Percentiles rank a stretch among this genome's conserved stretches.
Evolutionary conservation across 2,888 invertebrate species (phyloP).

Genomic region (Miltochrista miniata): DNA sequence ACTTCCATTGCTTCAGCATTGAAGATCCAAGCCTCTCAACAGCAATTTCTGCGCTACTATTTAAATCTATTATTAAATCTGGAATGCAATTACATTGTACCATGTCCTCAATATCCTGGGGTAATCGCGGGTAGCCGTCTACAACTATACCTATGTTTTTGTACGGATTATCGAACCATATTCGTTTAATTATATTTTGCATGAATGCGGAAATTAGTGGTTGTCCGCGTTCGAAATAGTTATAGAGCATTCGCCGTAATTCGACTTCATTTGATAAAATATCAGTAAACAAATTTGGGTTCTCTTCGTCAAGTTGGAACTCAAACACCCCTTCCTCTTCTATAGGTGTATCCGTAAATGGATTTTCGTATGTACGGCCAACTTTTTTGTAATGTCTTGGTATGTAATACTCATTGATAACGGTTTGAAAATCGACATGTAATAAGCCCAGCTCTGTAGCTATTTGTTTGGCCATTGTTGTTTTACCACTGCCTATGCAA

Average conservation of each 20-base stretch:
- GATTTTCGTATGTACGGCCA: slow-evolving; percentile 70
- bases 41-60: slow-evolving; percentile 55
- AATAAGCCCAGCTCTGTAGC: slow-evolving; percentile 82
- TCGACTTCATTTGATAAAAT: slow-evolving; percentile 65
- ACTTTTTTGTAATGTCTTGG: slow-evolving; percentile 73
- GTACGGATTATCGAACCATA: slow-evolving; percentile 82
- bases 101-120: slow-evolving; percentile 82
- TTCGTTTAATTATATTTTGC: slow-evolving; percentile 65
- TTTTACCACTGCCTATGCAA: slow-evolving; percentile 80
- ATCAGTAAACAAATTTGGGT: slow-evolving; percentile 52
- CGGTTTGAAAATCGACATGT: slow-evolving; percentile 75
- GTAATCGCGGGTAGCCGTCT: slow-evolving; percentile 85
- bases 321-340: slow-evolving; percentile 64
- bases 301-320: slow-evolving; percentile 66
- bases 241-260: slow-evolving; percentile 61
- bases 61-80: slow-evolving; percentile 82
- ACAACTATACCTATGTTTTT: slow-evolving; percentile 79
- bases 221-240: slow-evolving; percentile 77
- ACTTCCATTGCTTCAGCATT: slow-evolving; percentile 67
- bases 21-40: slow-evolving; percentile 55
- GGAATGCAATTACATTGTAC: slow-evolving; percentile 78
- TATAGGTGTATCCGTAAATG: slow-evolving; percentile 54
- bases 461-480: slow-evolving; percentile 72
- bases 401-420: slow-evolving; percentile 59
- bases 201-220: slow-evolving; percentile 71